Conservation (phyloP, 2,113 vertebrate species). For the Tetrax tetrax region DNA sequence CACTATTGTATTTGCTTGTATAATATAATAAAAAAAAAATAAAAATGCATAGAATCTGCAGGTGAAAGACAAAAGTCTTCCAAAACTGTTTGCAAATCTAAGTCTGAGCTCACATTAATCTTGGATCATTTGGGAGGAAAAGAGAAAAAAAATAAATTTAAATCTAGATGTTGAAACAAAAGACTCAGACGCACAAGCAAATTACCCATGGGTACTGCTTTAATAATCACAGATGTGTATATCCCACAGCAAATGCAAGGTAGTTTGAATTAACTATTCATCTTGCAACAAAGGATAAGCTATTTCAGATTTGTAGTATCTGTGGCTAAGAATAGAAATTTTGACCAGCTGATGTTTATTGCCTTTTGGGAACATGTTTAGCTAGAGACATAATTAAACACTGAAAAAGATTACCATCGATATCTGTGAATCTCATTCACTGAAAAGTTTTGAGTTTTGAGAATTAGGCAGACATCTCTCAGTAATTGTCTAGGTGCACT, state of each 20-base stretch:
- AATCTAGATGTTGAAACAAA: not conserved
- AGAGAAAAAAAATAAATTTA: not conserved
- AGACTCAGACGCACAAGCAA: not conserved
- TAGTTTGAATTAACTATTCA: not conserved
- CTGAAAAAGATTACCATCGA: not conserved
- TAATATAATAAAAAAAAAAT: not conserved
- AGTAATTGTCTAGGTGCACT: not conserved
- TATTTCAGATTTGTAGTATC: not conserved
- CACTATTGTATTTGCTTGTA: not conserved
- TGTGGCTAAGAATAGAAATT: not conserved
- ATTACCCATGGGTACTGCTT: not conserved
- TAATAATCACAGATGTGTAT: not conserved
- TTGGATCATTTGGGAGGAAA: not conserved
- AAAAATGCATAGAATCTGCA: not conserved
- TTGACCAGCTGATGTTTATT: not conserved
- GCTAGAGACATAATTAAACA: not conserved
- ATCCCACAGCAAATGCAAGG: not conserved
- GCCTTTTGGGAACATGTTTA: not conserved
- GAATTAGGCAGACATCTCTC: not conserved
- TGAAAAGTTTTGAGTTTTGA: not conserved
- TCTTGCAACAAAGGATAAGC: not conserved
- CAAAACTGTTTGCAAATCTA: not conserved
- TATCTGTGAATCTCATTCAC: not conserved
- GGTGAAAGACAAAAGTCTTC: not conserved
- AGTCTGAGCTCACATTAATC: not conserved